Conservation (phyloP, 2,888 invertebrate genomes). For the Gymnosoma rotundatum region DNA sequence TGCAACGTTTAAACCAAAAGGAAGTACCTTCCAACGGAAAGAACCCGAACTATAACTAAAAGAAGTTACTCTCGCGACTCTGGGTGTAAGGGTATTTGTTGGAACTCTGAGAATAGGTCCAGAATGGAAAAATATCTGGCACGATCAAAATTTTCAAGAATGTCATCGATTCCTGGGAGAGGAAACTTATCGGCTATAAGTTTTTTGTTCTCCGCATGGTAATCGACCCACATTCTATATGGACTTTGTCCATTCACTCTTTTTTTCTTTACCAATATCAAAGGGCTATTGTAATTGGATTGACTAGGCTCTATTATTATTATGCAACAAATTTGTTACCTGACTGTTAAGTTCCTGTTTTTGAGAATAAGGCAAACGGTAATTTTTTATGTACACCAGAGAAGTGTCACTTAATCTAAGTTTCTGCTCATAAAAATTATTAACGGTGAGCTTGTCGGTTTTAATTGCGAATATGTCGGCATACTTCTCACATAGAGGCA, state of each 20-base stretch:
- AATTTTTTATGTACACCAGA: slow-evolving; percentile 9
- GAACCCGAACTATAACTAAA: no score
- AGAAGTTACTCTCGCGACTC: no score
- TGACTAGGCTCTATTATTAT: neutral
- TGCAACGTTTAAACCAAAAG: no score
- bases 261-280: neutral
- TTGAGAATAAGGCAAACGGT: neutral
- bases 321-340: neutral
- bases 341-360: neutral
- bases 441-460: slow-evolving; percentile 10
- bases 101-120: neutral
- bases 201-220: neutral
- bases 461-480: slow-evolving; percentile 12
- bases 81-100: neutral
- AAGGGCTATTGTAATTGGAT: neutral
- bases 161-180: neutral
- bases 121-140: neutral
- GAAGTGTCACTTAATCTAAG: neutral
- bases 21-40: no score
- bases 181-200: neutral
- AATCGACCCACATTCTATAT: slow-evolving; percentile 1
- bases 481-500: neutral
- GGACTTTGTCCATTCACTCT: neutral
- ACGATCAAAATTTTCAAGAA: neutral
- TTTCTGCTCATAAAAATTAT: slow-evolving; percentile 34